Evolutionary conservation across 1,140 invertebrate species (phyloP).

Genomic region (Penaeus chinensis): DNA sequence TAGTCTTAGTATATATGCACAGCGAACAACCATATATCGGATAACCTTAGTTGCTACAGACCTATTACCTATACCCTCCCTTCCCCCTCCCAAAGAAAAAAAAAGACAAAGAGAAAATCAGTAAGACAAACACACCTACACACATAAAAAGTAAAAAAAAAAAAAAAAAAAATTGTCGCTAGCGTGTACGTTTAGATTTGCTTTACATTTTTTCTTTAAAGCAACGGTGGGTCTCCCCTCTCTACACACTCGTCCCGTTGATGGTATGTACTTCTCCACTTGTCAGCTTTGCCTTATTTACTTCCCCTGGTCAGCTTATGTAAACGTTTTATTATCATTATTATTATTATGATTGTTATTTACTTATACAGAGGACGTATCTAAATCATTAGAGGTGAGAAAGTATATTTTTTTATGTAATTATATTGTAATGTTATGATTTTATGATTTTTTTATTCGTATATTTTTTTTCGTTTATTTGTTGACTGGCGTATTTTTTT

Average conservation of each 20-base stretch:
- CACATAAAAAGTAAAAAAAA: not conserved
- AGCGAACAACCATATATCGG: not conserved
- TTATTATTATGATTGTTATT: too few relatives aligned
- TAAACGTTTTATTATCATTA: too few relatives aligned
- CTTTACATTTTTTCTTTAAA: slow-evolving; percentile 46
- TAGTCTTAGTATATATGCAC: not conserved
- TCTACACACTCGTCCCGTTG: slow-evolving; percentile 35
- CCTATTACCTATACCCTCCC: too few relatives aligned
- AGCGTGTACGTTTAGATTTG: slow-evolving; percentile 10
- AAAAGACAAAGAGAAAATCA: not conserved
- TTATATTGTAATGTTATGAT: not conserved
- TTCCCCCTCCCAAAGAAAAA: not conserved
- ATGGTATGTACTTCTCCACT: slow-evolving; percentile 32
- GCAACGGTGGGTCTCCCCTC: slow-evolving; percentile 40
- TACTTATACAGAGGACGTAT: not conserved
- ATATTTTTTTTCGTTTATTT: too few relatives aligned
- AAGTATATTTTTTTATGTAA: slow-evolving; percentile 17
- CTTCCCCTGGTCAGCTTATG: not conserved
- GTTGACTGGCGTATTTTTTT: too few relatives aligned
- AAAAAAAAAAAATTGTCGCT: not conserved
- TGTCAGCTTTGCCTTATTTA: not conserved
- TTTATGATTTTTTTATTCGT: too few relatives aligned
- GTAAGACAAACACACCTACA: not conserved
- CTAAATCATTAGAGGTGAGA: not conserved
- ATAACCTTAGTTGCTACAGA: too few relatives aligned